Percentiles rank a stretch among this genome's conserved stretches.
Evolutionary conservation across 2,113 vertebrate genomes (phyloP).

Genomic region (Meles meles): DNA sequence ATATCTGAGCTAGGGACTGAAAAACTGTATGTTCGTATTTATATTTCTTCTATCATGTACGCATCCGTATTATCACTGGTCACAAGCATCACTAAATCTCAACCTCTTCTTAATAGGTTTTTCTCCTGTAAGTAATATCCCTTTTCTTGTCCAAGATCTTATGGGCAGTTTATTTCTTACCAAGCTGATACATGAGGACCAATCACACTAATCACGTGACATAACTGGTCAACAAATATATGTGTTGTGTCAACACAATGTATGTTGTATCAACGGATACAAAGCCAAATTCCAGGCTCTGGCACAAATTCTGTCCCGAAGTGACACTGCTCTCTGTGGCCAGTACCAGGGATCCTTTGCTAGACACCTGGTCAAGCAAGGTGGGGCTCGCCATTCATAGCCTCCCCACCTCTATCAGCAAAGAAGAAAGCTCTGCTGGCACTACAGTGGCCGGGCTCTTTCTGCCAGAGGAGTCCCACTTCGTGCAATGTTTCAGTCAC

Average conservation of each 20-base stretch:
- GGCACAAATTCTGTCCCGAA: not conserved
- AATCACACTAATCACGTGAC: not conserved
- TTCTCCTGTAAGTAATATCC: not conserved
- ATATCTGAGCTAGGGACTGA: not conserved
- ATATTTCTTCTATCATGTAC: not conserved
- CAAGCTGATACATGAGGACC: not conserved
- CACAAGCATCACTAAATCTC: not conserved
- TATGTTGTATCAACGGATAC: not conserved
- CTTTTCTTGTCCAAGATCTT: not conserved
- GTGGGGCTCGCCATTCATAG: not conserved
- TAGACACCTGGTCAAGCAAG: not conserved
- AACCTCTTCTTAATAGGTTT: not conserved
- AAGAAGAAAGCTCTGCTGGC: not conserved
- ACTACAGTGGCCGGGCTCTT: not conserved
- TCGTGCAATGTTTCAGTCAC: not conserved
- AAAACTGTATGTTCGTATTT: not conserved
- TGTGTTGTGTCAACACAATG: not conserved
- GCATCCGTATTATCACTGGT: not conserved
- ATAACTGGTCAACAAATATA: not conserved
- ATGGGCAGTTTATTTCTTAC: not conserved
- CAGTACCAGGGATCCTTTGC: not conserved
- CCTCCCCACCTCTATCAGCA: not conserved
- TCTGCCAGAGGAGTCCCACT: not conserved
- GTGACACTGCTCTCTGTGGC: not conserved
- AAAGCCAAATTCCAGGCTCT: not conserved